Conservation (phyloP, 2,888 invertebrate species). For the Neoscelio sp. region DNA sequence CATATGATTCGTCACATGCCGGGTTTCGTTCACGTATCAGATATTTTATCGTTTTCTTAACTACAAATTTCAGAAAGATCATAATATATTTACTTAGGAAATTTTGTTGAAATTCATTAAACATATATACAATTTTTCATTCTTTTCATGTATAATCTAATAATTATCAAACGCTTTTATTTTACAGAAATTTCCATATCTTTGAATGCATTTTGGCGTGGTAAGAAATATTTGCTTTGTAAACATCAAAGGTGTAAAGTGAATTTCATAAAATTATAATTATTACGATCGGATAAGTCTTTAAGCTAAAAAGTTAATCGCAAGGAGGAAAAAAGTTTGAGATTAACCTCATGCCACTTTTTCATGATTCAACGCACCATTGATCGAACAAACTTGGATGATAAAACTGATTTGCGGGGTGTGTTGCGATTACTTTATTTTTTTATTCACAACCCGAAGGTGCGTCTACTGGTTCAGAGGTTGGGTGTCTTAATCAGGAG, state of each 20-base stretch:
- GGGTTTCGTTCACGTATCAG: slow-evolving; percentile 9
- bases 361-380: slow-evolving; percentile 35
- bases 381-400: slow-evolving; percentile 41
- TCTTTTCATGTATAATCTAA: no score
- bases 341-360: slow-evolving; percentile 44
- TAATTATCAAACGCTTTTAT: no score
- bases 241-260: slow-evolving; percentile 19
- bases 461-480: no score
- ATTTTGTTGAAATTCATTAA: no score
- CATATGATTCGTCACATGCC: slow-evolving; percentile 29
- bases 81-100: no score
- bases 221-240: neutral
- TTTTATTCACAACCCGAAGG: no score
- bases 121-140: no score
- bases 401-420: slow-evolving; percentile 16
- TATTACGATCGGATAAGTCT: slow-evolving; percentile 10
- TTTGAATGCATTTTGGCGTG: no score
- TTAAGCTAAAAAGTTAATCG: slow-evolving; percentile 28
- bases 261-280: slow-evolving; percentile 32
- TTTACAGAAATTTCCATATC: no score
- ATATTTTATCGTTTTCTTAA: slow-evolving; percentile 15
- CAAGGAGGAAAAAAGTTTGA: slow-evolving; percentile 26
- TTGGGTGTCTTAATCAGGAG: no score
- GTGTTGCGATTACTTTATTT: slow-evolving; percentile 49
- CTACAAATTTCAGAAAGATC: slow-evolving; percentile 18